These are phyloP conservation scores for Petrolisthes cinctipes DNA, from an alignment of 2,888 invertebrate genomes.

Conservation along the genomic window DNA sequence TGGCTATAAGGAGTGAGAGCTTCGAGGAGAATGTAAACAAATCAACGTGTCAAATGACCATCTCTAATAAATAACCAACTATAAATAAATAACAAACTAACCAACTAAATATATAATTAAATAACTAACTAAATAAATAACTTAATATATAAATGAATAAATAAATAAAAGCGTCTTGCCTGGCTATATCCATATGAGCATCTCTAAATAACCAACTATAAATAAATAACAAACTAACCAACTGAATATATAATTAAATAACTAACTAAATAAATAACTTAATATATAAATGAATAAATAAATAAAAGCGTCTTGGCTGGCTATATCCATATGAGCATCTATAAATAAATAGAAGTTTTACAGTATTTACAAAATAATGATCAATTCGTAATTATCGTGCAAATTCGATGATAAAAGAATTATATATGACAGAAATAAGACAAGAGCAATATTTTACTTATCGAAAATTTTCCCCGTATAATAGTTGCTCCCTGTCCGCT, in stretches of 20 bases:
- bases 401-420: too few species aligned
- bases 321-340: background rate
- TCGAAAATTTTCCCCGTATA: background rate
- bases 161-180: background rate
- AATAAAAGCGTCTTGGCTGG: background rate
- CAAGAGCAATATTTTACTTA: background rate
- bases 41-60: background rate
- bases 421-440: background rate
- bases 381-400: too few species aligned
- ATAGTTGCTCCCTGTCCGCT: background rate
- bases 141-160: too few species aligned
- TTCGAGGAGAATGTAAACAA: constrained; percentile 2
- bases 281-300: too few species aligned
- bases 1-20: background rate
- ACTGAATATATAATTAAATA: too few species aligned
- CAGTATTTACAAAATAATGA: too few species aligned
- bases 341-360: too few species aligned
- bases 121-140: too few species aligned
- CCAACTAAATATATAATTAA: too few species aligned
- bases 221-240: too few species aligned
- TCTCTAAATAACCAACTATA: background rate
- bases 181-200: background rate
- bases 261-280: too few species aligned
- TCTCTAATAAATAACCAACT: background rate
- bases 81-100: too few species aligned